phyloP scores from a whole-genome alignment of 1,140 invertebrate species.

The Heliconius himera region DNA sequence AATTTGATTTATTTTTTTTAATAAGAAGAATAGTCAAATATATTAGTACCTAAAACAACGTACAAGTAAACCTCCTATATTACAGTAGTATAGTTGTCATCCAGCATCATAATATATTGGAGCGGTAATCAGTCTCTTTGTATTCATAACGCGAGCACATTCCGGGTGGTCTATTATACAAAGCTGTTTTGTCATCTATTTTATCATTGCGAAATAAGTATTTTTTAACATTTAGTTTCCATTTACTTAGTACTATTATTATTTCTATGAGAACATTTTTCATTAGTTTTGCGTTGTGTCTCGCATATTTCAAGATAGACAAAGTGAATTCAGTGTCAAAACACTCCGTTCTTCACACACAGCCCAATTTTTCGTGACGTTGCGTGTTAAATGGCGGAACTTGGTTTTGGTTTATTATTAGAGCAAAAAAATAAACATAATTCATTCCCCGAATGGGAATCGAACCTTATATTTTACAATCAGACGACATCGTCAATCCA shows the following conservation, averaged over 20 bases:
- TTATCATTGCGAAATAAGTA: conserved; percentile 11
- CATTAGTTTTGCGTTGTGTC: not conserved
- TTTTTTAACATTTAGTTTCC: not conserved
- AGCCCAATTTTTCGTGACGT: too few species aligned
- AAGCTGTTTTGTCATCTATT: conserved; percentile 14
- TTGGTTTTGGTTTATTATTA: too few species aligned
- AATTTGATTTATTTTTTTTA: too few species aligned
- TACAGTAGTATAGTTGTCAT: not conserved
- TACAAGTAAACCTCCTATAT: not conserved
- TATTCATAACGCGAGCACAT: conserved; percentile 8
- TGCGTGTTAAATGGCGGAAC: not conserved
- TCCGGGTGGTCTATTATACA: conserved; percentile 23
- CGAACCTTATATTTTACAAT: too few species aligned
- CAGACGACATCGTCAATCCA: too few species aligned
- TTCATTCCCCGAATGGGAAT: not conserved
- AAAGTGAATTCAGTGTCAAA: not conserved
- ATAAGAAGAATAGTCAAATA: not conserved
- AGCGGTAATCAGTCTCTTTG: conserved; percentile 21
- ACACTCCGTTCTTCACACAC: not conserved
- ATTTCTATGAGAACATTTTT: not conserved
- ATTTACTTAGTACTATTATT: not conserved
- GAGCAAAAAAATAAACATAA: too few species aligned
- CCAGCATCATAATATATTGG: not conserved
- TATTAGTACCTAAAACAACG: not conserved
- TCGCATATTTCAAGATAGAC: too few species aligned